Evolutionary conservation across 2,888 invertebrate species (phyloP).

Genomic region (Netelia melanura): DNA sequence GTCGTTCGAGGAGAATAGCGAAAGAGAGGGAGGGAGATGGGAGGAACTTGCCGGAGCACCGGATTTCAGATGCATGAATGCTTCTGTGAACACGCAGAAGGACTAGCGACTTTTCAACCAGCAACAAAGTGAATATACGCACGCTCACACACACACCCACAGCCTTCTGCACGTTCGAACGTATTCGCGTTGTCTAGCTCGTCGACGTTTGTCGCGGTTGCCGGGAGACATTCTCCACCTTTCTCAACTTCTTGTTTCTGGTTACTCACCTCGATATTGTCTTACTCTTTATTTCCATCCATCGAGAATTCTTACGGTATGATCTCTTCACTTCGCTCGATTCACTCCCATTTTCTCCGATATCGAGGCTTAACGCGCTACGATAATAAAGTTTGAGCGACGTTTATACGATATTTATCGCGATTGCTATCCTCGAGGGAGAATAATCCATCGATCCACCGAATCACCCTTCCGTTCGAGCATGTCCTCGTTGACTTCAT

Average conservation of each 20-base stretch:
- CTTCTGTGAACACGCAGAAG: conserved; percentile 62
- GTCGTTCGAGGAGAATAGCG: conserved; percentile 63
- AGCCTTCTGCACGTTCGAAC: background rate
- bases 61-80: conserved; percentile 77
- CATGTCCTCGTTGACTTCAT: too few species aligned
- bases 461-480: too few species aligned
- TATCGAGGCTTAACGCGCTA: too few species aligned
- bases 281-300: conserved; percentile 47
- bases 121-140: conserved; percentile 51
- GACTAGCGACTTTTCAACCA: conserved; percentile 50
- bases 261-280: conserved; percentile 33
- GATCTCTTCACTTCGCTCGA: conserved; percentile 44
- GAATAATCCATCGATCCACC: too few species aligned
- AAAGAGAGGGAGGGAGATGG: conserved; percentile 19
- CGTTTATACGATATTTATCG: too few species aligned
- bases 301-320: conserved; percentile 30
- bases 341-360: conserved; percentile 12
- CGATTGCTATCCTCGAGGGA: too few species aligned
- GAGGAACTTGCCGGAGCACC: conserved; percentile 55
- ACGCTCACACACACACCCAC: conserved; percentile 39
- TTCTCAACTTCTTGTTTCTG: conserved; percentile 53
- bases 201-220: conserved; percentile 8
- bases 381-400: too few species aligned
- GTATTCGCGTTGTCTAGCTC: background rate
- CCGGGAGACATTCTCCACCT: conserved; percentile 50